phyloP scores from a whole-genome alignment of 2,797 vertebrate genomes.

The Sylvia borin region DNA sequence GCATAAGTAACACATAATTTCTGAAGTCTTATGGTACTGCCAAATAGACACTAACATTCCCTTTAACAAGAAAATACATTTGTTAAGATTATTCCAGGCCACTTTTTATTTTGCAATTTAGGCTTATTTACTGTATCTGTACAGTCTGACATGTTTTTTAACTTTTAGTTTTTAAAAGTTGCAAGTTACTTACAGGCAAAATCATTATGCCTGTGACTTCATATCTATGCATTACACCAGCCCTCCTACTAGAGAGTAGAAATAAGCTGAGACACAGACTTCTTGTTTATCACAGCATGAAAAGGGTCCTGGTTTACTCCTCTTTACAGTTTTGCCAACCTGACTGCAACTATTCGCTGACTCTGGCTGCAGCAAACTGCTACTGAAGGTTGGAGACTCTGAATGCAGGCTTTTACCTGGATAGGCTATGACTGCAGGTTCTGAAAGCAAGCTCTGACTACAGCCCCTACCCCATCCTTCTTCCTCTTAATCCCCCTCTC shows the following conservation, averaged over 20 bases:
- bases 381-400: neutral
- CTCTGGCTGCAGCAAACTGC: neutral
- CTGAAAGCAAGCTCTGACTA: neutral
- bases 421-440: neutral
- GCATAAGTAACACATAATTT: neutral
- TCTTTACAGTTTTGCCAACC: neutral
- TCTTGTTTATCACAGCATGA: neutral
- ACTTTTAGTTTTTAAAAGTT: neutral
- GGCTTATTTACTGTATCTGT: neutral
- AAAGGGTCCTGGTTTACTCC: neutral
- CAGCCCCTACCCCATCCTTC: neutral
- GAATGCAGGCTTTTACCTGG: neutral
- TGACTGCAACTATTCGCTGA: neutral
- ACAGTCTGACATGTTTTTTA: neutral
- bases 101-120: neutral
- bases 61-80: neutral
- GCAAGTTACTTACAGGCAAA: neutral
- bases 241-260: neutral
- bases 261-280: neutral
- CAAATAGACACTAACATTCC: neutral
- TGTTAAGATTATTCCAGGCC: neutral
- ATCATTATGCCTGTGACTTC: neutral
- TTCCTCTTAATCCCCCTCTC: neutral
- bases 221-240: neutral
- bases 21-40: neutral